Base-by-base conservation (phyloP, 1,140 invertebrate species). In the Anagrus nilaparvatae region DNA sequence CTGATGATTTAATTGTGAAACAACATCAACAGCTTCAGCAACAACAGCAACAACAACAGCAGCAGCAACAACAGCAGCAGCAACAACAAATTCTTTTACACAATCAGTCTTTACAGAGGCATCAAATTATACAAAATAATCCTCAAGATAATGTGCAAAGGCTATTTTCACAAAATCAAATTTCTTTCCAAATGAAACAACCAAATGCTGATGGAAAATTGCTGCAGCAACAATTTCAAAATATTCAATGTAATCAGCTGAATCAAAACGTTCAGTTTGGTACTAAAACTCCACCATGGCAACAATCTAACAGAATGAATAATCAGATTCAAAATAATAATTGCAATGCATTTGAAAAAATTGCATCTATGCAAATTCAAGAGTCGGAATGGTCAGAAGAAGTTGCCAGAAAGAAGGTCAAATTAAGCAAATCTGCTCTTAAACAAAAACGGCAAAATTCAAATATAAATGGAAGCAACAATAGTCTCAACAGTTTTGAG, bases 341-440 rank as follows among this genome's bases (percentile, higher is more conserved):
- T 0, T 63, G 59, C 42, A 69, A 64, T 41, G 60, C 53, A 8
- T 79, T 77, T 49, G 76, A 82, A 43, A 72, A 81, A 39, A 81
- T 84, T 4, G 80, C 81, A 14, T 80, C 81, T 1, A 57, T 84
- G 32, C 79, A 82, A 51, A 70, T 78, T 56, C 67, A 69, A 31
- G 59, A 73, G 47, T 57, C 74, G 45, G 63, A 73, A n/a, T 77
- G 76, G 76, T 58, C 74, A 19, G 72, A 79, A 20, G 77, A 82
- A 48, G 60, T 73, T 1, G 73, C 70, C 30, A 73, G 75, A 44
- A 81, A 81, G 53, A 81, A 80, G 56, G 57, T 67, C 0, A 78
- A 79, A 56, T 48, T 65, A 4, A 67, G 63, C 14, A 75, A 72
- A 51, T 68, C 69, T 40, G 46, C 55, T 20, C 56, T 58, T 10